Percentiles rank a stretch among this genome's conserved stretches.
Evolutionary conservation across 1,140 invertebrate genomes (phyloP).

Genomic region (Riptortus pedestris): DNA sequence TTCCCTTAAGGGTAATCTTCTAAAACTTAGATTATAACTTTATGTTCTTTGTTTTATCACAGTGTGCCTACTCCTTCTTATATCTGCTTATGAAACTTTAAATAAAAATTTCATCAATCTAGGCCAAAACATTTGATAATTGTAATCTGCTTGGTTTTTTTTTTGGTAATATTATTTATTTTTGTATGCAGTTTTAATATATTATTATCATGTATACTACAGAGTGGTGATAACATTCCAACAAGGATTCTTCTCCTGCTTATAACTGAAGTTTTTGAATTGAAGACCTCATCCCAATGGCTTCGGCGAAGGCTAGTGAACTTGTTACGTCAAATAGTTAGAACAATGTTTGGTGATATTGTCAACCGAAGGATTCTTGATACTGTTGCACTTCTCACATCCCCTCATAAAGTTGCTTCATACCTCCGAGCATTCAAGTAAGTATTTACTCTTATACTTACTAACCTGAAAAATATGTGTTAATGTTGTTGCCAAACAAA

Average conservation of each 20-base stretch:
- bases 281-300: constrained; percentile 81
- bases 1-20: too few relatives aligned
- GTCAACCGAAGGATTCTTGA: constrained; percentile 84
- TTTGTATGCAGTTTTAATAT: too few relatives aligned
- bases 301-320: constrained; percentile 68
- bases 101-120: too few relatives aligned
- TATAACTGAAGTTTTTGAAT: constrained; percentile 86
- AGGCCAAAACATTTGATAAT: too few relatives aligned
- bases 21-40: too few relatives aligned
- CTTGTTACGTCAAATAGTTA: constrained; percentile 60
- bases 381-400: constrained; percentile 78
- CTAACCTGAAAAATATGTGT: constrained; percentile 9
- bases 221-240: constrained; percentile 76
- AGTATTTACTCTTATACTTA: constrained; percentile 35
- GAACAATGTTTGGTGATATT: constrained; percentile 74
- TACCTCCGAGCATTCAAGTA: constrained; percentile 80
- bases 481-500: too few relatives aligned
- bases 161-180: too few relatives aligned
- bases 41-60: too few relatives aligned
- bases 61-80: too few relatives aligned
- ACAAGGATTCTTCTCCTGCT: constrained; percentile 72
- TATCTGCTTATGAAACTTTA: too few relatives aligned
- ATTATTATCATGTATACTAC: too few relatives aligned
- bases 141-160: too few relatives aligned
- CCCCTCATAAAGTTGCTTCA: constrained; percentile 77